Conservation (phyloP, 2,888 invertebrate species). For the Rhopalosiphum nymphaeae region DNA sequence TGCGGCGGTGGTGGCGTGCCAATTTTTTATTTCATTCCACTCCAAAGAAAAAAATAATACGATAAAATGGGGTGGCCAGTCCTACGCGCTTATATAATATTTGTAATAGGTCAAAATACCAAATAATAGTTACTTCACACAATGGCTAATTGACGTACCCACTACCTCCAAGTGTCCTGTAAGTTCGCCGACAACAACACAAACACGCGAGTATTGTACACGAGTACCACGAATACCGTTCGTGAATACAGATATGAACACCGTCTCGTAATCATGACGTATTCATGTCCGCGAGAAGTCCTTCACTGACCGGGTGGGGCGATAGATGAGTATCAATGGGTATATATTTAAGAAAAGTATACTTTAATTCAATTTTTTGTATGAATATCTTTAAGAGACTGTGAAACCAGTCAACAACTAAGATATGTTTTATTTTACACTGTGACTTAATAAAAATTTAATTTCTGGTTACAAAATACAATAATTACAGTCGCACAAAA, state of each 20-base stretch:
- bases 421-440: not conserved
- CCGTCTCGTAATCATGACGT: not conserved
- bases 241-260: not conserved
- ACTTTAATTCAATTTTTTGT: not conserved
- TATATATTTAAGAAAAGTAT: not conserved
- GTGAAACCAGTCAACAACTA: not conserved
- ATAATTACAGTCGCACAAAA: not conserved
- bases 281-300: not conserved
- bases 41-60: not conserved
- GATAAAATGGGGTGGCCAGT: not conserved
- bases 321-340: not conserved
- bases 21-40: slow-evolving; percentile 34
- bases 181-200: not conserved
- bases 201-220: not conserved
- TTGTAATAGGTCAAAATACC: slow-evolving; percentile 28
- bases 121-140: slow-evolving; percentile 24
- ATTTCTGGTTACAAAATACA: not conserved
- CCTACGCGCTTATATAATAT: not conserved
- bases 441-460: not conserved
- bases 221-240: not conserved
- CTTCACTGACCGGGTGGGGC: too few relatives aligned
- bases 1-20: not conserved
- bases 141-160: too few relatives aligned
- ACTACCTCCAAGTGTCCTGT: too few relatives aligned
- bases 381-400: not conserved